phyloP scores from a whole-genome alignment of 2,888 invertebrate species.

The Apodemia mormo region DNA sequence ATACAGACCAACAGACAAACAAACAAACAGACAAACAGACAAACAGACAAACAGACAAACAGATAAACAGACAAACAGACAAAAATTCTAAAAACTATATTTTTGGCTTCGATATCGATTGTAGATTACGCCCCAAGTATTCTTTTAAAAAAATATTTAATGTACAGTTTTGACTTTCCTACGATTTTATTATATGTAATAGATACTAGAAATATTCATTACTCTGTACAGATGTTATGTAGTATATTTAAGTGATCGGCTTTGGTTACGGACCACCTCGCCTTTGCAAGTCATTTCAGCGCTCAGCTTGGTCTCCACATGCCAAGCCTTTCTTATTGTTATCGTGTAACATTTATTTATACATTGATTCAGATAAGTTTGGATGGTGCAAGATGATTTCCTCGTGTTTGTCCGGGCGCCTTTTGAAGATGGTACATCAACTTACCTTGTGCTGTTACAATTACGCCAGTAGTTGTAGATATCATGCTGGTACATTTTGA shows the following conservation, averaged over 20 bases:
- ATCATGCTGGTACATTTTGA: too few species aligned
- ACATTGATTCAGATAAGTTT: slow-evolving; percentile 35
- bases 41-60: too few species aligned
- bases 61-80: too few species aligned
- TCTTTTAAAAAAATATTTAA: too few species aligned
- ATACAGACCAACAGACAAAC: too few species aligned
- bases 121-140: too few species aligned
- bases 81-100: too few species aligned
- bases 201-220: slow-evolving; percentile 26
- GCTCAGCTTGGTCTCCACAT: neutral
- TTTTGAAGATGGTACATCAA: too few species aligned
- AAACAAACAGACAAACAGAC: too few species aligned
- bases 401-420: neutral
- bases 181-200: too few species aligned
- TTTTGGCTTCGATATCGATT: too few species aligned
- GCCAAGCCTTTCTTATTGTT: slow-evolving; percentile 12
- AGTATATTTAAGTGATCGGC: slow-evolving; percentile 47
- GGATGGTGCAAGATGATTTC: neutral
- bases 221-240: slow-evolving; percentile 43
- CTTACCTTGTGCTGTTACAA: neutral
- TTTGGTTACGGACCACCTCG: slow-evolving; percentile 69
- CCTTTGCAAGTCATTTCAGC: slow-evolving; percentile 65
- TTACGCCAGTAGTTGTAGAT: neutral
- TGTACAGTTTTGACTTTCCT: too few species aligned
- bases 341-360: slow-evolving; percentile 13